Evolutionary conservation across 2,888 invertebrate genomes (phyloP), one percentile per base, ranked within the genome.

Genomic region (Serrognathus titanus): DNA sequence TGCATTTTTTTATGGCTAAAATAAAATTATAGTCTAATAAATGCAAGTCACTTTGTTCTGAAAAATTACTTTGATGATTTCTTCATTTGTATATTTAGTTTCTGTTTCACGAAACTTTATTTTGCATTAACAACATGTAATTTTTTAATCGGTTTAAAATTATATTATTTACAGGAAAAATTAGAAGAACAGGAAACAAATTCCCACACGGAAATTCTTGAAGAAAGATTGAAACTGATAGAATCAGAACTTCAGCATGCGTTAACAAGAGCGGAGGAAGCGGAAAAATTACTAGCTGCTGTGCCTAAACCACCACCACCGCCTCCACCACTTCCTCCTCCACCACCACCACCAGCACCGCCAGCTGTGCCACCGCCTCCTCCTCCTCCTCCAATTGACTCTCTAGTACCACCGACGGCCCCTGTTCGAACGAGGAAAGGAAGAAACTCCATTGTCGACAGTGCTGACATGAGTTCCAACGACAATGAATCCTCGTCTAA

Each of bases 191-290:
- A 83, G 61, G 85, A 87, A 63, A 82, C 83, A 60, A 86, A 87
- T 65, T 83, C 85, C 0, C 85, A 88, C 69, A 81, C 86, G 10
- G 84, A 88, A 20, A 73, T 88, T 0, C 81, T 88, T 69, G 88
- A 88, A 64, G 88, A 89, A 72, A 86, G 87, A 66, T 79, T 89
- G 37, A 83, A 81, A 68, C 72, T 88, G 0, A 85, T 85, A 0
- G 88, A 88, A 69, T 83, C 85, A n/a, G 88, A 89, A 65, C 79
- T 88, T 1, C 81, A 82, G 62, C 81, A 81, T 62, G 85, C 86
- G 0, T 59, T 81, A 8, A 81, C 84, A 59, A 74, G 87, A 56
- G 87, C 87, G 0, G 86, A 87, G 67, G 78, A 75, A 49, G 82
- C 83, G 3, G 82, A 83, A 64, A 73, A 70, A 40, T 68, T 71